Percentiles rank a stretch among this genome's conserved stretches.
Evolutionary conservation across 2,797 vertebrate genomes (phyloP).

Genomic region (Acanthis flammea): DNA sequence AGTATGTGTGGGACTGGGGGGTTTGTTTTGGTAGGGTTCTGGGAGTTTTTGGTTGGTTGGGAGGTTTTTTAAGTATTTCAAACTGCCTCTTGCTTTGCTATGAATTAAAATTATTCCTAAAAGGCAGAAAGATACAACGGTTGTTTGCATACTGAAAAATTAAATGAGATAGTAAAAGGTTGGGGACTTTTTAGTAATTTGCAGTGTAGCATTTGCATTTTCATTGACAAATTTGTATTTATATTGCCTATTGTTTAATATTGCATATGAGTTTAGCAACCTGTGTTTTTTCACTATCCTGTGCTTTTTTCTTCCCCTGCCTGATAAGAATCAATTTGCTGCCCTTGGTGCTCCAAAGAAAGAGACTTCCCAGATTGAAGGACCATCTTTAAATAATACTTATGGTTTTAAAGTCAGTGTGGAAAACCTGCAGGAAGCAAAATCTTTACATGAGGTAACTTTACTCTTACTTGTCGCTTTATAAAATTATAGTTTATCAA

Average conservation of each 20-base stretch:
- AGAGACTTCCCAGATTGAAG: slow-evolving; percentile 93
- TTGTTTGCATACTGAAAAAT: not conserved
- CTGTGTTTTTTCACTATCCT: slow-evolving; percentile 28
- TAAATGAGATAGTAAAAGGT: not conserved
- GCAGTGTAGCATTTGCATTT: not conserved
- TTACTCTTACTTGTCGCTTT: not conserved
- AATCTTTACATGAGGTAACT: slow-evolving; percentile 95
- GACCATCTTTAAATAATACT: slow-evolving; percentile 92
- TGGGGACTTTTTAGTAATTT: not conserved
- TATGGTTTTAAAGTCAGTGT: slow-evolving; percentile 97
- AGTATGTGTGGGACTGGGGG: not conserved
- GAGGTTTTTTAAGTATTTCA: not conserved
- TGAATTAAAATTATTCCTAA: not conserved
- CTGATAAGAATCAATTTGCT: slow-evolving; percentile 88
- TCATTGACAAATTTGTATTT: not conserved
- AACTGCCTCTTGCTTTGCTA: not conserved
- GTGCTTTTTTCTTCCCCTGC: not conserved
- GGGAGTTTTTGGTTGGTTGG: not conserved
- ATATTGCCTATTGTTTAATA: not conserved
- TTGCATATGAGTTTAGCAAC: not conserved
- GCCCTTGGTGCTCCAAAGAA: slow-evolving; percentile 85
- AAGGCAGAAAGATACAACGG: not conserved
- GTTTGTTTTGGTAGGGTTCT: rapidly evolving
- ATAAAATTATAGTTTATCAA: not conserved
- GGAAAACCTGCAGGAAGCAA: slow-evolving; percentile 96